Conservation (phyloP, 2,797 vertebrate genomes). For the Kryptopterus vitreolus region DNA sequence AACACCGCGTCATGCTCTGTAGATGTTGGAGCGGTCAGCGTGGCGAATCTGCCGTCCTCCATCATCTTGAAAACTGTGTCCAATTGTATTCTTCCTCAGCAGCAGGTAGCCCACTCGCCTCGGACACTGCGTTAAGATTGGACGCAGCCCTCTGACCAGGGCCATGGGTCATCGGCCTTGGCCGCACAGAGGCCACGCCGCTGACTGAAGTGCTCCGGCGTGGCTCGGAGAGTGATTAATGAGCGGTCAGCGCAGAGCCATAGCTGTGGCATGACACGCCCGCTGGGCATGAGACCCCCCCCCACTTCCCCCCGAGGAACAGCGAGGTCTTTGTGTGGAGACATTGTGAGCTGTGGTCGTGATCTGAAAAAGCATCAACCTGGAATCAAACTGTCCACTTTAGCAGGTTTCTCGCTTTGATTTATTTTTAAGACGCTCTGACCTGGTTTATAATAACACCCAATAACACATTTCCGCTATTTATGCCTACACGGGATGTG, state of each 20-base stretch:
- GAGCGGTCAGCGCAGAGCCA: constrained; percentile 61
- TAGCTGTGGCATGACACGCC: constrained; percentile 45
- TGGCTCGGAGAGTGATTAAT: constrained; percentile 76
- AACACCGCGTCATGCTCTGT: constrained; percentile 59
- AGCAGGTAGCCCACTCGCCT: constrained; percentile 90
- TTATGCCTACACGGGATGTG: no score
- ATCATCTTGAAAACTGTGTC: constrained; percentile 91
- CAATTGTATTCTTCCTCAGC: constrained; percentile 87
- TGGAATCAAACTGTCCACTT: constrained; percentile 34
- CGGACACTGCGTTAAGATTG: constrained; percentile 77
- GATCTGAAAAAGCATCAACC: constrained; percentile 36
- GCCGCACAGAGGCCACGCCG: constrained; percentile 77
- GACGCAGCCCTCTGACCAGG: constrained; percentile 73
- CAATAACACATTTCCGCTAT: no score
- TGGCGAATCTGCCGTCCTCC: constrained; percentile 81
- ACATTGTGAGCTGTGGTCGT: constrained; percentile 11
- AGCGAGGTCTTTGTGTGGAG: constrained; percentile 50
- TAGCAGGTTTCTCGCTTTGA: neutral
- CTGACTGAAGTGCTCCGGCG: constrained; percentile 72
- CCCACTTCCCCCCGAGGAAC: no score
- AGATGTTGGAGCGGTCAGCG: constrained; percentile 73
- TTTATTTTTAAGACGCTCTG: no score
- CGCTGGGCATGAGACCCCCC: constrained; percentile 50
- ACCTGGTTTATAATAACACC: no score
- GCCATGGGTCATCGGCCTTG: constrained; percentile 85